Conservation (phyloP, 2,797 vertebrate genomes). For the Benthosema pterotum region DNA sequence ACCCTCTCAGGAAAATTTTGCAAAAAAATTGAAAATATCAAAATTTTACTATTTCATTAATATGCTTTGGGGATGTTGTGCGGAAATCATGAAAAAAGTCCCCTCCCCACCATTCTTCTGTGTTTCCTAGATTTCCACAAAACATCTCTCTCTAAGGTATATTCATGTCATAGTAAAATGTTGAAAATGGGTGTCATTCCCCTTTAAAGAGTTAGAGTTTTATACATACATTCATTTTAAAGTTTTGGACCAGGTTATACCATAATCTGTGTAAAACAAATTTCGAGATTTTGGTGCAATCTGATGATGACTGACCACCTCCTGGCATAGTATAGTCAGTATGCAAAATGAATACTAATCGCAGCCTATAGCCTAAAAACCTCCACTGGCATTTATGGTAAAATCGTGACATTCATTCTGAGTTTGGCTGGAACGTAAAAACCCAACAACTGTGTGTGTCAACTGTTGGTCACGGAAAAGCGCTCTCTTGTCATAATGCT, state of each 20-base stretch:
- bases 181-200: too few relatives aligned
- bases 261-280: slow-evolving; percentile 41
- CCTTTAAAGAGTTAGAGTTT: too few relatives aligned
- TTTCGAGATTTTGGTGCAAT: slow-evolving; percentile 46
- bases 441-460: slow-evolving; percentile 26
- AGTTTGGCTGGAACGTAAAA: slow-evolving; percentile 34
- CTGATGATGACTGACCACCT: slow-evolving; percentile 35
- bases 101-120: too few relatives aligned
- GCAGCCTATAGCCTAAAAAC: slow-evolving; percentile 1
- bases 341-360: slow-evolving; percentile 19
- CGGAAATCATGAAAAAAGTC: too few relatives aligned
- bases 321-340: slow-evolving; percentile 9
- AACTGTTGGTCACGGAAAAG: slow-evolving; percentile 39
- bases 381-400: slow-evolving; percentile 16
- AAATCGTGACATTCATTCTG: neutral
- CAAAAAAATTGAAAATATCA: too few relatives aligned
- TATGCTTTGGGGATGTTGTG: too few relatives aligned
- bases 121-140: too few relatives aligned
- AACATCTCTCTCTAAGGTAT: too few relatives aligned
- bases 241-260: neutral
- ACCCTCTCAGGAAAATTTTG: too few relatives aligned
- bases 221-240: slow-evolving; percentile 20
- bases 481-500: slow-evolving; percentile 62
- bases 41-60: too few relatives aligned
- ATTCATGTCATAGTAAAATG: too few relatives aligned